phyloP scores from a whole-genome alignment of 2,113 vertebrate species.

The Ifrita kowaldi region DNA sequence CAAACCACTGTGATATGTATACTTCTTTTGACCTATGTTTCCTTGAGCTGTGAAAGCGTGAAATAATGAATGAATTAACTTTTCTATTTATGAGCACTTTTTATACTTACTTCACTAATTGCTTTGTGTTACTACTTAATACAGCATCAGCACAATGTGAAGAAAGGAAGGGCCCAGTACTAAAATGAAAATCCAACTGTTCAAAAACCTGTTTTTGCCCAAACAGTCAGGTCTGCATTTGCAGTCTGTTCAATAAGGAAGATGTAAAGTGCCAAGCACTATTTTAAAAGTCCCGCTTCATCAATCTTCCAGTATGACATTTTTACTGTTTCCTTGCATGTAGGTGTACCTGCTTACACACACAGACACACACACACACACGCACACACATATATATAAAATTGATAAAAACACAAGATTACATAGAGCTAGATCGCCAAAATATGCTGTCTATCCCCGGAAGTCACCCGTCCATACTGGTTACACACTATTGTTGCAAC shows the following conservation, averaged over 20 bases:
- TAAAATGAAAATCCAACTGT: not conserved
- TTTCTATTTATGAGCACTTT: not conserved
- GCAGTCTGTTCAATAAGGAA: not conserved
- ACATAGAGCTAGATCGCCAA: not conserved
- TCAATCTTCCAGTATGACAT: not conserved
- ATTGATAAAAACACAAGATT: not conserved
- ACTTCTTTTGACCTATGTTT: not conserved
- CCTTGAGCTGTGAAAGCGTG: not conserved
- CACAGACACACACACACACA: not conserved
- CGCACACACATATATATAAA: not conserved
- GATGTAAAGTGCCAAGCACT: not conserved
- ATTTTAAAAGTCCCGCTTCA: not conserved
- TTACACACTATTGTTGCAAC: not conserved
- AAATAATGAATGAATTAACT: not conserved
- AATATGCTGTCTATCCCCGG: not conserved
- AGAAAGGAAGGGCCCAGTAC: not conserved
- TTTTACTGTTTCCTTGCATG: not conserved
- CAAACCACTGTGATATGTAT: not conserved
- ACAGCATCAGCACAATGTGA: not conserved
- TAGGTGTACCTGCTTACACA: not conserved
- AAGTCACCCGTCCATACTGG: not conserved
- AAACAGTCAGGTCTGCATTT: not conserved
- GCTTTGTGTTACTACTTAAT: not conserved
- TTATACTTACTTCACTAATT: not conserved
- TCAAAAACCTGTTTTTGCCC: not conserved